phyloP scores from a whole-genome alignment of 2,888 invertebrate species.

The Napeogenes inachia region DNA sequence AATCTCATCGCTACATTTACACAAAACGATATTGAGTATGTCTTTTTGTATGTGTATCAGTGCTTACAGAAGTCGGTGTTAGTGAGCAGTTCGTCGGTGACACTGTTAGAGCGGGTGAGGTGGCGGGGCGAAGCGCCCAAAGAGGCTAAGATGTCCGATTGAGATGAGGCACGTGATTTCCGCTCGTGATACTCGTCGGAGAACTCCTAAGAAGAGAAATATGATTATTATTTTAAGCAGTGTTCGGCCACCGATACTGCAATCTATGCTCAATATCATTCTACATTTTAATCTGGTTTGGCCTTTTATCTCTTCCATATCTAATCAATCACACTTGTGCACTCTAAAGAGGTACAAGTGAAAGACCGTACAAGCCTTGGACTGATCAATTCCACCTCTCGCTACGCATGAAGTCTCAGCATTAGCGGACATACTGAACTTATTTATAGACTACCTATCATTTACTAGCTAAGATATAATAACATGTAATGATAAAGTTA shows the following conservation, averaged over 20 bases:
- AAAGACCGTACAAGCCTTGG: too few relatives aligned
- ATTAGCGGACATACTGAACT: too few relatives aligned
- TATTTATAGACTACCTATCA: too few relatives aligned
- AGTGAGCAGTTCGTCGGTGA: constrained; percentile 87
- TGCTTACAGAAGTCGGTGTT: constrained; percentile 55
- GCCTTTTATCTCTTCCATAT: too few relatives aligned
- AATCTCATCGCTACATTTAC: not conserved
- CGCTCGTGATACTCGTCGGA: constrained; percentile 87
- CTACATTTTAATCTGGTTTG: not conserved
- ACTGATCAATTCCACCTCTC: too few relatives aligned
- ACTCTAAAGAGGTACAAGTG: too few relatives aligned
- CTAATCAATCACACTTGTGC: too few relatives aligned
- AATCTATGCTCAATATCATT: too few relatives aligned
- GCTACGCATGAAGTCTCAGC: too few relatives aligned
- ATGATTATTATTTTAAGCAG: too few relatives aligned
- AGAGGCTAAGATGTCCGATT: constrained; percentile 77
- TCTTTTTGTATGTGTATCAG: constrained; percentile 31
- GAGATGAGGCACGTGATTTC: constrained; percentile 78
- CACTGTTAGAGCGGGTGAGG: constrained; percentile 86
- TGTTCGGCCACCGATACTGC: too few relatives aligned
- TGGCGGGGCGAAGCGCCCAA: constrained; percentile 76
- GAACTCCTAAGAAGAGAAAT: constrained; percentile 78
- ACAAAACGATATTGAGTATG: not conserved
- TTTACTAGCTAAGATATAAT: too few relatives aligned
- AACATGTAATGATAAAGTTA: not conserved